Conservation (phyloP, 1,140 invertebrate genomes). For the Drosophila pectinifera region DNA sequence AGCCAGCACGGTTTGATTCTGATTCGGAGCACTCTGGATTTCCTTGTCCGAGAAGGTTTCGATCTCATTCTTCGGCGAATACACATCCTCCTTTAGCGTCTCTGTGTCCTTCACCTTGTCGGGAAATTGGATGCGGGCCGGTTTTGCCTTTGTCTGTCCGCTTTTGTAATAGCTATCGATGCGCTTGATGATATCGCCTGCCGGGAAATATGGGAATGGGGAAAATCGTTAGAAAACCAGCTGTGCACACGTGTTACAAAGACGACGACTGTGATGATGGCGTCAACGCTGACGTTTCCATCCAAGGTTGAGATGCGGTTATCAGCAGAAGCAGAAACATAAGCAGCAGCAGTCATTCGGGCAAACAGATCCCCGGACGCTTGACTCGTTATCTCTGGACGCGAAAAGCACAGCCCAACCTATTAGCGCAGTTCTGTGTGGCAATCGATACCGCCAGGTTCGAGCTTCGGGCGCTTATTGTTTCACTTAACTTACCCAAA, state of each 20-base stretch:
- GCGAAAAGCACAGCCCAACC: conserved; percentile 9
- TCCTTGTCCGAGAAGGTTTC: conserved; percentile 79
- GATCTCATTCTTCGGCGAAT: conserved; percentile 69
- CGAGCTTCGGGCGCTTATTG: neutral
- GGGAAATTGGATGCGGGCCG: conserved; percentile 66
- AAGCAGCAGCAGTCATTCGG: conserved; percentile 18
- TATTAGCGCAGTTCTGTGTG: conserved; percentile 48
- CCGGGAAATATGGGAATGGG: neutral
- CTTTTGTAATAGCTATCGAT: conserved; percentile 74
- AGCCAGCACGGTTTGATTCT: conserved; percentile 59
- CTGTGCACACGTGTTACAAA: conserved; percentile 26
- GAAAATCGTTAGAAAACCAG: conserved; percentile 5
- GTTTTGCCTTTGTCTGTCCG: conserved; percentile 23
- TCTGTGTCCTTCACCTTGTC: conserved; percentile 44
- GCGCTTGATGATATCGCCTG: conserved; percentile 79
- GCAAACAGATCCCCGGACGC: conserved; percentile 20
- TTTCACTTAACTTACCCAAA: conserved; percentile 64
- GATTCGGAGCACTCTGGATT: conserved; percentile 50
- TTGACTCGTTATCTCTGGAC: conserved; percentile 20
- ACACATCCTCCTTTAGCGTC: conserved; percentile 45
- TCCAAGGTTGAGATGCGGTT: conserved; percentile 48
- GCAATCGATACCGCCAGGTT: conserved; percentile 34
- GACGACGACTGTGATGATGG: conserved; percentile 12
- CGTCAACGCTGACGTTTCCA: conserved; percentile 37
- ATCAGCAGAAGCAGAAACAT: conserved; percentile 36